Conservation (phyloP, 2,888 invertebrate genomes). For the Serripes groenlandicus region DNA sequence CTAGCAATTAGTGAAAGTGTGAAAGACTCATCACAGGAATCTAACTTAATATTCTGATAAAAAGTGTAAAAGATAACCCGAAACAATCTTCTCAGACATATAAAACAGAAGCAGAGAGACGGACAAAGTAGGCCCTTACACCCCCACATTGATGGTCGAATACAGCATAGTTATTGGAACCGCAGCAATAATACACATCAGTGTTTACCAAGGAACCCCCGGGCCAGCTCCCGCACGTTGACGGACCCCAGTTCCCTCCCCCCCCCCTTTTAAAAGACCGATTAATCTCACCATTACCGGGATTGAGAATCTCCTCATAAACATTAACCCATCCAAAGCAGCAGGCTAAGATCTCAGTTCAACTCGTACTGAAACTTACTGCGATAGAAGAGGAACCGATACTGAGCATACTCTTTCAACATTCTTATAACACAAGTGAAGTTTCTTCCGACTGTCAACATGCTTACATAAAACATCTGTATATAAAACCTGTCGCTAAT, state of each 20-base stretch:
- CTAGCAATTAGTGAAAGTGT: constrained; percentile 20
- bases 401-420: constrained; percentile 32
- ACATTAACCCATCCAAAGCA: constrained; percentile 37
- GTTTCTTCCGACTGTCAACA: constrained; percentile 32
- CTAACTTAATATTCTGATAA: constrained; percentile 11
- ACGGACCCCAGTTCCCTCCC: neutral
- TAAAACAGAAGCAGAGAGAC: constrained; percentile 7
- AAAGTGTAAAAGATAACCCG: constrained; percentile 31
- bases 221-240: constrained; percentile 25
- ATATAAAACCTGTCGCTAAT: constrained; percentile 25
- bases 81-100: constrained; percentile 35
- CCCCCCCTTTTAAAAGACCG: too few relatives aligned
- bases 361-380: constrained; percentile 27
- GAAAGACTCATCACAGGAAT: constrained; percentile 23
- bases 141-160: neutral
- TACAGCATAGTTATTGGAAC: neutral
- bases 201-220: constrained; percentile 41
- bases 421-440: constrained; percentile 26
- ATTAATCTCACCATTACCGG: constrained; percentile 28
- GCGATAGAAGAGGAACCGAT: constrained; percentile 34
- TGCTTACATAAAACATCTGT: constrained; percentile 23
- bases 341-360: constrained; percentile 33
- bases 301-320: constrained; percentile 23
- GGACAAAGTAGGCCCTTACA: constrained; percentile 4
- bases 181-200: constrained; percentile 22